A percentile compares a stretch with the other conserved stretches of the same genome.
phyloP scores from a whole-genome alignment of 2,797 vertebrate species.

The Margarornis squamiger region DNA sequence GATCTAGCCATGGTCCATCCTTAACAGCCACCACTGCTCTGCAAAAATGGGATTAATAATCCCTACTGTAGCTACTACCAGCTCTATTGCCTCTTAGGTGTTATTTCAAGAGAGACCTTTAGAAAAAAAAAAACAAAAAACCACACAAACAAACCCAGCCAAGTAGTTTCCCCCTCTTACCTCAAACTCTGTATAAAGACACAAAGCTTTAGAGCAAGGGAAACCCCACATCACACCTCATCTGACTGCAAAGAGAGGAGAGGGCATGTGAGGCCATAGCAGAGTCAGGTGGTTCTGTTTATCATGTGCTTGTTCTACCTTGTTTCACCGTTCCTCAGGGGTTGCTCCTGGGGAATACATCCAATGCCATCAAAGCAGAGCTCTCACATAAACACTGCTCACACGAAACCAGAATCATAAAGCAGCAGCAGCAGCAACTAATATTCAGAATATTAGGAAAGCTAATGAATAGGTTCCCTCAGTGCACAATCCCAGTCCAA shows the following conservation, averaged over 20 bases:
- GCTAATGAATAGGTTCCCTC: slow-evolving; percentile 17
- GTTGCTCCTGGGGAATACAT: neutral
- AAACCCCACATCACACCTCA: slow-evolving; percentile 36
- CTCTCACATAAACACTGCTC: neutral
- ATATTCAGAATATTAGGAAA: slow-evolving; percentile 11
- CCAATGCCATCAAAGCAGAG: slow-evolving; percentile 18
- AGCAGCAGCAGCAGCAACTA: neutral
- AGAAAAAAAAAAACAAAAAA: neutral
- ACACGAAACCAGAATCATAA: neutral
- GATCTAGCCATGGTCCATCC: neutral
- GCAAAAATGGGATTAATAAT: neutral
- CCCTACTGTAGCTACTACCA: neutral
- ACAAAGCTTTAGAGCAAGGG: neutral
- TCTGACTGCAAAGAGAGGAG: neutral
- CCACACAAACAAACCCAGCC: neutral
- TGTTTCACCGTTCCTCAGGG: neutral
- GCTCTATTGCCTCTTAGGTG: neutral
- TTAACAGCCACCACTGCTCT: neutral
- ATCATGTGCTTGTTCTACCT: neutral
- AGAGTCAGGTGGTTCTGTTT: neutral
- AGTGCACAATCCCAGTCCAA: neutral
- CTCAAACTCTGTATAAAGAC: slow-evolving; percentile 25
- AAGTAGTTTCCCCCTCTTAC: neutral
- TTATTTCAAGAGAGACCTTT: slow-evolving; percentile 37
- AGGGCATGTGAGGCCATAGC: slow-evolving; percentile 36